Evolutionary conservation across 2,113 vertebrate species (phyloP).

Genomic region (Thinocorus orbignyianus): DNA sequence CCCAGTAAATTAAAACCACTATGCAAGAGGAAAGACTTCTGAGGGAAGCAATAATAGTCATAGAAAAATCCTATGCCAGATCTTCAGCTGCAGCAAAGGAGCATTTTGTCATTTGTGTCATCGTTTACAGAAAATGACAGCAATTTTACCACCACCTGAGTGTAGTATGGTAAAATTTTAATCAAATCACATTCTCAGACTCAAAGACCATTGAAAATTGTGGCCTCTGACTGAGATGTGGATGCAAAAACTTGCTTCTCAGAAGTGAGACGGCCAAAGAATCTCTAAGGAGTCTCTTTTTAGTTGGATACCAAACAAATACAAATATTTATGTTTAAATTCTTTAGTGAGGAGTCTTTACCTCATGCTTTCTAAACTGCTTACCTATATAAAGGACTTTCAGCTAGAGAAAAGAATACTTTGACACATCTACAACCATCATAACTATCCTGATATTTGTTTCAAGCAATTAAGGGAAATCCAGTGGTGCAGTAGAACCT

Average conservation of each 20-base stretch:
- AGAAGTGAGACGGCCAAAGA: background rate
- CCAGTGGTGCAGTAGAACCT: background rate
- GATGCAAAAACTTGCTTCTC: background rate
- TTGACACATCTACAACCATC: background rate
- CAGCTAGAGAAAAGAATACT: background rate
- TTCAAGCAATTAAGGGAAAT: background rate
- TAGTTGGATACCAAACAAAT: background rate
- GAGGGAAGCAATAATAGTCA: background rate
- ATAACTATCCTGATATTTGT: background rate
- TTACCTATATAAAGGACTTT: background rate
- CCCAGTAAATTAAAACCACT: background rate
- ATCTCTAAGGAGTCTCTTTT: background rate
- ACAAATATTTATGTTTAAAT: background rate
- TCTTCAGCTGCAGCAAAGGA: background rate
- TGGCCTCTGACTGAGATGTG: background rate
- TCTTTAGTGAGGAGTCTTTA: background rate
- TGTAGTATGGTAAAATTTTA: background rate
- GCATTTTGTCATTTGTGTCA: background rate
- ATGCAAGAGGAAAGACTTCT: background rate
- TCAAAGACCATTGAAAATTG: background rate
- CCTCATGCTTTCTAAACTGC: background rate
- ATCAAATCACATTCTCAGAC: background rate
- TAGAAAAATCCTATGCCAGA: background rate
- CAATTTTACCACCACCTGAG: background rate
- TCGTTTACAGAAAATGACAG: background rate